Base-by-base conservation (phyloP, 2,113 vertebrate genomes). In the Rhizomys pruinosus region DNA sequence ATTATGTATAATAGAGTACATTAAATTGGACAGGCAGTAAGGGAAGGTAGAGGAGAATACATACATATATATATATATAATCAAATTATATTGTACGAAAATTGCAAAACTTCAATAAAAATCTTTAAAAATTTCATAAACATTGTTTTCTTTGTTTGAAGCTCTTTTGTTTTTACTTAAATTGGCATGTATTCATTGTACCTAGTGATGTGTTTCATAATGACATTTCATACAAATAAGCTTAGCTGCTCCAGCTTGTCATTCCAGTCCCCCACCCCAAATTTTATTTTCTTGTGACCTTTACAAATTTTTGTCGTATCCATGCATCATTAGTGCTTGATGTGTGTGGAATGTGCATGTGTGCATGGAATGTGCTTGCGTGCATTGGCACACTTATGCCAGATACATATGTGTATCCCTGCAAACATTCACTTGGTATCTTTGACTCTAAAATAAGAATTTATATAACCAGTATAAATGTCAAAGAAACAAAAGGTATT, bases 381-480 rank as follows among this genome's bases (percentile, higher is more conserved):
- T 23, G 7, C 0, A 34, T 2, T 44, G 88, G 29, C 37, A 68
- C 39, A 79, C 3, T 37, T 47, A 17, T 52, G 47, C 47, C 71
- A 5, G 32, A 66, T 34, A 1, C 74, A 4, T 37, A 3, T n/a
- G 16, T 25, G 8, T 13, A 4, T 55, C 2, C 73, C 16, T 63
- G 4, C 66, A 81, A 76, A 81, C 6, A 69, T 22, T 78, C 90
- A 44, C 37, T 23, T 74, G n/a, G 15, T 87, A 19, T 32, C 10
- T 90, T 94, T 78, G 57, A 88, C 7, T 89, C 81, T 92, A 32
- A 57, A 69, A 74, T 11, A 82, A 63, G 84, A 85, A 82, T 91
- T 86, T 15, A 6, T 20, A 37, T 87, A 12, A 71, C 69, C 59
- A 59, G 27, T 63, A 77, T 84, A 85, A 88, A 44, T 37, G 20